phyloP scores from a whole-genome alignment of 2,888 invertebrate genomes.

The Deroplatys truncata region DNA sequence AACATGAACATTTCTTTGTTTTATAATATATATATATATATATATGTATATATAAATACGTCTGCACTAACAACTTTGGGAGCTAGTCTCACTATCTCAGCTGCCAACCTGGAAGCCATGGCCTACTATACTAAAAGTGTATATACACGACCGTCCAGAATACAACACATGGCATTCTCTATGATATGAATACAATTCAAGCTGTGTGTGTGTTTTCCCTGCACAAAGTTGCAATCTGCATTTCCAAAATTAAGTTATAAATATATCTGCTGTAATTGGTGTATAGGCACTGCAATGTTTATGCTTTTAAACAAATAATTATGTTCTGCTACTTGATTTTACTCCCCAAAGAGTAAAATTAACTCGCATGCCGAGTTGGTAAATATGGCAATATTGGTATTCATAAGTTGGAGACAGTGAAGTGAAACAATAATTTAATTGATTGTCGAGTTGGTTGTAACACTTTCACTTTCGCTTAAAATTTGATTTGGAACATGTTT shows the following conservation, averaged over 20 bases:
- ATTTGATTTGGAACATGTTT: too few species aligned
- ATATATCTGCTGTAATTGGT: not conserved
- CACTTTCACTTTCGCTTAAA: too few species aligned
- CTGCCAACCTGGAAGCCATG: constrained; percentile 9
- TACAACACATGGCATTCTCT: not conserved
- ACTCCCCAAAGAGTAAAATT: not conserved
- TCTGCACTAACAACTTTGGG: not conserved
- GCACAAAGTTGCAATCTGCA: not conserved
- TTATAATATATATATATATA: not conserved
- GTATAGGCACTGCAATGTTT: not conserved
- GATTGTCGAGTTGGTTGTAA: too few species aligned
- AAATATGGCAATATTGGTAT: not conserved
- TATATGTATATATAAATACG: constrained; percentile 5
- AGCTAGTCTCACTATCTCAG: constrained; percentile 6
- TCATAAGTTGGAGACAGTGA: too few species aligned
- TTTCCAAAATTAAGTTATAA: not conserved
- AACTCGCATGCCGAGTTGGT: not conserved
- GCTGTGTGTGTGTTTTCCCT: not conserved
- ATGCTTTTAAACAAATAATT: not conserved
- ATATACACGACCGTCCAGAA: not conserved
- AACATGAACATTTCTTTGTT: not conserved
- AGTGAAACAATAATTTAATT: too few species aligned
- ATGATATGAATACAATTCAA: not conserved
- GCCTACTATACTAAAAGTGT: not conserved
- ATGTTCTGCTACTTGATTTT: not conserved